Conservation (phyloP, 2,797 vertebrate genomes). For the Taenioides sp. region DNA sequence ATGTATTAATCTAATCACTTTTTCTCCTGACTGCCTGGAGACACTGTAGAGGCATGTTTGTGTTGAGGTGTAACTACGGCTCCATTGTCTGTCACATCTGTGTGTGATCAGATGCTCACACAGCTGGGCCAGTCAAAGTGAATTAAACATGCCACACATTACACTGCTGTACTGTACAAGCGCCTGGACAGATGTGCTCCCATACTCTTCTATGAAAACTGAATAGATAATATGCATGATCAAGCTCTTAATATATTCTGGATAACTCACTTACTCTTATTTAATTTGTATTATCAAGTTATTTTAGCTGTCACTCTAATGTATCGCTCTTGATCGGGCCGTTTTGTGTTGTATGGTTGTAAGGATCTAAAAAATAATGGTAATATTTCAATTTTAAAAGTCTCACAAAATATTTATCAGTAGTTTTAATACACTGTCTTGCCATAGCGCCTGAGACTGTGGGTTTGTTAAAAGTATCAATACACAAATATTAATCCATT, state of each 20-base stretch:
- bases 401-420: too few relatives aligned
- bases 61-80: conserved; percentile 34
- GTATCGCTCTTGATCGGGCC: too few relatives aligned
- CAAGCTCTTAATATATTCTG: conserved; percentile 17
- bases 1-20: too few relatives aligned
- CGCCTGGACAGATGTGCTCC: conserved; percentile 57
- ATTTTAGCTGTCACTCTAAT: neutral
- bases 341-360: too few relatives aligned
- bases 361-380: too few relatives aligned
- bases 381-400: too few relatives aligned
- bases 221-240: conserved; percentile 45
- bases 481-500: too few relatives aligned
- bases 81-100: conserved; percentile 47
- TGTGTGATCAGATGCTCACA: conserved; percentile 61
- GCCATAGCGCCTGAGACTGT: too few relatives aligned
- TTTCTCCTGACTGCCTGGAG: neutral
- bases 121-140: conserved; percentile 55
- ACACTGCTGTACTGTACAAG: conserved; percentile 44
- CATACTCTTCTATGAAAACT: conserved; percentile 51
- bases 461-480: too few relatives aligned
- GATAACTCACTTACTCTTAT: neutral
- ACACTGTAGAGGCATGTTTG: neutral
- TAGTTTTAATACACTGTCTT: too few relatives aligned
- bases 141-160: conserved; percentile 27
- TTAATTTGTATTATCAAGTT: neutral